A percentile compares a stretch with the other conserved stretches of the same genome.
phyloP scores from a whole-genome alignment of 1,140 invertebrate species.

The Drosophila elegans region DNA sequence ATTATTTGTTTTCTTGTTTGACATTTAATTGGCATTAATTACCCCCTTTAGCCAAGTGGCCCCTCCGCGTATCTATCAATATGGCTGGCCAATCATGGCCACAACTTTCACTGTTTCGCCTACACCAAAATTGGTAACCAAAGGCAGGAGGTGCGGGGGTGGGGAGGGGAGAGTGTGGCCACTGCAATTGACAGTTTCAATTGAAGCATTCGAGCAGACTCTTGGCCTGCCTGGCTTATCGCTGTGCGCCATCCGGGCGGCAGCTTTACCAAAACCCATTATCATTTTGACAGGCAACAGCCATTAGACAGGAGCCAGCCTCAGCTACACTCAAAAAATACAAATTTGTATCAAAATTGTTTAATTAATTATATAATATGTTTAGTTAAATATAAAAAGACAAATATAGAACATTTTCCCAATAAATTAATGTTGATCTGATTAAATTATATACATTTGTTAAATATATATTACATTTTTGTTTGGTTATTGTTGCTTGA shows the following conservation, averaged over 20 bases:
- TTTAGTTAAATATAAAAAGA: too few species aligned
- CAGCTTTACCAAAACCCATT: conserved; percentile 44
- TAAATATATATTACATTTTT: too few species aligned
- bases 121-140: conserved; percentile 64
- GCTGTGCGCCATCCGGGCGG: conserved; percentile 34
- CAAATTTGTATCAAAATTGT: too few species aligned
- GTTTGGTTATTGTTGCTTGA: too few species aligned
- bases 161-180: conserved; percentile 6
- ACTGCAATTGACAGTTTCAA: conserved; percentile 72
- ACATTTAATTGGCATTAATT: conserved; percentile 83
- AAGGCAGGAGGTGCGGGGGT: neutral
- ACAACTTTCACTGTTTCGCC: conserved; percentile 75
- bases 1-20: conserved; percentile 58
- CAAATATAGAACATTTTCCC: too few species aligned
- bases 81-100: conserved; percentile 18
- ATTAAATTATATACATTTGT: too few species aligned
- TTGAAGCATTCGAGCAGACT: conserved; percentile 46
- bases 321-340: conserved; percentile 15
- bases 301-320: conserved; percentile 59
- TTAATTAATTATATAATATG: too few species aligned
- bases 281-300: conserved; percentile 55
- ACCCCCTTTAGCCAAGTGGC: conserved; percentile 29
- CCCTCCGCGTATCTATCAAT: neutral
- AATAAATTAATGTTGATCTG: too few species aligned
- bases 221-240: conserved; percentile 52